phyloP scores from a whole-genome alignment of 53 echinoderm and acorn worm species.

The Echinometra lucunter region DNA sequence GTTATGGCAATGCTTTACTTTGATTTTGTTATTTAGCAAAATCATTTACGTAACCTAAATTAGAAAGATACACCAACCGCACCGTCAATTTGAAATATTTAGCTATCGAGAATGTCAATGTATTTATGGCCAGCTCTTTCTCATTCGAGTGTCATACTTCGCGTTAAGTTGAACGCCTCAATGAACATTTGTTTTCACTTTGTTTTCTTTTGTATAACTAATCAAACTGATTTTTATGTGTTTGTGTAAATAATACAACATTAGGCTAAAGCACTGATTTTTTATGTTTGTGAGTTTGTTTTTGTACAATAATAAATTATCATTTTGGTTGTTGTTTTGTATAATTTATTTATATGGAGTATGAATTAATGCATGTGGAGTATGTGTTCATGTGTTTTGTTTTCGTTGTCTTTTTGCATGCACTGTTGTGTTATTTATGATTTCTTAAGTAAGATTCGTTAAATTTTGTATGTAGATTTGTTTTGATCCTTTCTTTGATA shows the following conservation, averaged over 20 bases:
- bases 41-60: neutral
- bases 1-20: neutral
- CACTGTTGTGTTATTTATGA: neutral
- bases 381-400: neutral
- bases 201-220: neutral
- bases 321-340: neutral
- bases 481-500: no score
- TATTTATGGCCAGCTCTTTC: neutral
- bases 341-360: neutral
- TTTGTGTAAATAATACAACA: neutral
- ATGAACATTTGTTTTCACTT: neutral
- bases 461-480: no score
- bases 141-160: neutral
- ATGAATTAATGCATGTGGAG: neutral
- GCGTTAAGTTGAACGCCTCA: neutral
- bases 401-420: neutral
- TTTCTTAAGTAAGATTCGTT: no score
- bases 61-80: neutral
- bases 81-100: neutral
- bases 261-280: neutral
- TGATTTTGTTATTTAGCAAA: neutral
- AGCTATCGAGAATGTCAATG: neutral
- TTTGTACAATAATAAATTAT: neutral
- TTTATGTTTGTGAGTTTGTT: neutral
- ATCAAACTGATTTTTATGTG: neutral